phyloP scores from a whole-genome alignment of 2,888 invertebrate genomes.

The Odontomyia ornata region DNA sequence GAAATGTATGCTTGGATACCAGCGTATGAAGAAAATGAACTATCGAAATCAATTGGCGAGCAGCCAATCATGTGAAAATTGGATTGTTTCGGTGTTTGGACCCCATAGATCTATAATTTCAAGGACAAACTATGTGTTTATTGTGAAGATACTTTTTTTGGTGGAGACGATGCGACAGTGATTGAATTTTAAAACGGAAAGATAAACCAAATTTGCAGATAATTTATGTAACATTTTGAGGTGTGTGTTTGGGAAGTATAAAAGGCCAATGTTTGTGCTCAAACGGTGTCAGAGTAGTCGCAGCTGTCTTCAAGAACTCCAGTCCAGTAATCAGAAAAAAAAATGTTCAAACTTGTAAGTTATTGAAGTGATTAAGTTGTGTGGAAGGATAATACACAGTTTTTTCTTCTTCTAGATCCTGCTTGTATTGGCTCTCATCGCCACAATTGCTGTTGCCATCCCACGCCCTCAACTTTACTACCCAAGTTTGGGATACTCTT shows the following conservation, averaged over 20 bases:
- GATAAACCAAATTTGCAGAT: background rate
- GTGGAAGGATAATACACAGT: background rate
- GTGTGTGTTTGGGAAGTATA: background rate
- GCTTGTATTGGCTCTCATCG: constrained; percentile 35
- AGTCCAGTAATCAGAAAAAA: background rate
- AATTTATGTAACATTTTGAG: background rate
- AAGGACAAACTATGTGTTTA: constrained; percentile 22
- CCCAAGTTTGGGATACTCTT: constrained; percentile 11
- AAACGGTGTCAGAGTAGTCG: background rate
- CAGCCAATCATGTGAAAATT: constrained; percentile 33
- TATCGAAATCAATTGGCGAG: constrained; percentile 36
- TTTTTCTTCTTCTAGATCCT: constrained; percentile 2
- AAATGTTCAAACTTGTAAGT: constrained; percentile 25
- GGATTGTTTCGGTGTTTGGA: constrained; percentile 32
- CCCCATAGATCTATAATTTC: background rate
- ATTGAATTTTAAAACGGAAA: background rate
- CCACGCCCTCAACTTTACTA: constrained; percentile 24
- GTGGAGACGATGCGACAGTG: background rate
- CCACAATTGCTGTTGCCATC: constrained; percentile 8
- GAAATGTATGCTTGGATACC: background rate
- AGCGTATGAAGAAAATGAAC: constrained; percentile 4
- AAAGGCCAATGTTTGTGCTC: background rate
- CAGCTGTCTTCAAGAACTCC: background rate
- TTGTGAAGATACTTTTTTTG: background rate
- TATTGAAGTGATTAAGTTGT: background rate